Evolutionary conservation across 2,113 vertebrate genomes (phyloP).

Genomic region (Poeciliopsis prolifica): DNA sequence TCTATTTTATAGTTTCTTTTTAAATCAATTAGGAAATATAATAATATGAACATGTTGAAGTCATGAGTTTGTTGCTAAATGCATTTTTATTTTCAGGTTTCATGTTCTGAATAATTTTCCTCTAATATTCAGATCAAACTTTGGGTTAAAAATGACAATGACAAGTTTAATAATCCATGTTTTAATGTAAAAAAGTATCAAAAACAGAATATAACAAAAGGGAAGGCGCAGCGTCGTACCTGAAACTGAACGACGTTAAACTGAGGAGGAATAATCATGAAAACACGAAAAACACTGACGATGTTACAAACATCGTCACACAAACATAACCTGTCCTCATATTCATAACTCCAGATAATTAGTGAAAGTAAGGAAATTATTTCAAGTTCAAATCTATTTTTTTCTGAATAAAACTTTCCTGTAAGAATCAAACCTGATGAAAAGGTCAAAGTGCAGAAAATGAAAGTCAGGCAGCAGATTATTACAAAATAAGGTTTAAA

Average conservation of each 20-base stretch:
- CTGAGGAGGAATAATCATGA: conserved; percentile 24
- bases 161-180: conserved; percentile 18
- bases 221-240: conserved; percentile 25
- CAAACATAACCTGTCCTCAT: neutral
- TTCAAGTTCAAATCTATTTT: neutral
- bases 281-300: too few species aligned
- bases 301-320: too few species aligned
- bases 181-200: conserved; percentile 77
- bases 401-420: neutral
- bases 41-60: too few species aligned
- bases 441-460: too few species aligned
- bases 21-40: too few species aligned
- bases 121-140: neutral
- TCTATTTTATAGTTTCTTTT: too few species aligned
- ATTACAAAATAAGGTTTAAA: neutral
- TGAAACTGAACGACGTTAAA: conserved; percentile 18
- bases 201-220: conserved; percentile 65
- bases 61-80: too few species aligned
- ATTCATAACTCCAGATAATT: neutral
- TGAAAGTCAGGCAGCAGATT: neutral
- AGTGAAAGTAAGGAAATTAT: too few species aligned
- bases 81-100: too few species aligned
- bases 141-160: neutral
- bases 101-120: too few species aligned
- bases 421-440: too few species aligned